Evolutionary conservation across 2,797 vertebrate genomes (phyloP), one percentile per base, ranked within the genome.

Genomic region (Lateolabrax maculatus): DNA sequence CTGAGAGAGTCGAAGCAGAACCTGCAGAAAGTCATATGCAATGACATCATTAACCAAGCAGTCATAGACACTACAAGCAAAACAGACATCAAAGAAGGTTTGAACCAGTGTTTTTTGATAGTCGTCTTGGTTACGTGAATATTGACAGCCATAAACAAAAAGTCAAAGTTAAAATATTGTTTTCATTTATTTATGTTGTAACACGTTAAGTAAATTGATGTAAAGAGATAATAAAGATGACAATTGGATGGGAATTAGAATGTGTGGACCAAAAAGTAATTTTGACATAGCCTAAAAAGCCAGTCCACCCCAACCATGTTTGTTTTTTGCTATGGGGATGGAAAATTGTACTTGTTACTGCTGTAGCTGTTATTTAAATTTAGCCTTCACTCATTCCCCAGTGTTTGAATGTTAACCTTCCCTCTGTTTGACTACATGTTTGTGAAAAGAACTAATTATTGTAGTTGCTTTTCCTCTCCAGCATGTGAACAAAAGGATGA

Each of bases 401-500:
- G n/a, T 37, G 29, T 41, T 39, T 52, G 5, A 71, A 41, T 66
- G 9, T 36, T n/a, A 10, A 51, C 0, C 1, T 67, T 21, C 6
- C 4, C 29, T n/a, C 37, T 15, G 18, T 31, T 5, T 27, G n/a
- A 62, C 11, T 52, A 8, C 6, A 34, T 34, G 31, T 34, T n/a
- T 36, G 10, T 31, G 15, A 44, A 37, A 9, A 49, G 0, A 58
- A 29, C 16, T 31, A 62, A 61, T 27, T n/a, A 34, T 11, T 73
- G 2, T 11, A 3, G 1, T 43, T 58, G 16, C 12, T 60, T 31
- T 77, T 2, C 12, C 31, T 57, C 63, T 85, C 85, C 61, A 97
- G 96, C 85, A 16, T 97, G 96, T 64, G 4, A 53, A 13, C 69
- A 93, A 21, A 93, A 92, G 9, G 92, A 96, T 34, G 94, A 95